Percentiles rank a stretch among this genome's conserved stretches.
phyloP scores from a whole-genome alignment of 2,113 vertebrate genomes.

The Catharus bicknelli region DNA sequence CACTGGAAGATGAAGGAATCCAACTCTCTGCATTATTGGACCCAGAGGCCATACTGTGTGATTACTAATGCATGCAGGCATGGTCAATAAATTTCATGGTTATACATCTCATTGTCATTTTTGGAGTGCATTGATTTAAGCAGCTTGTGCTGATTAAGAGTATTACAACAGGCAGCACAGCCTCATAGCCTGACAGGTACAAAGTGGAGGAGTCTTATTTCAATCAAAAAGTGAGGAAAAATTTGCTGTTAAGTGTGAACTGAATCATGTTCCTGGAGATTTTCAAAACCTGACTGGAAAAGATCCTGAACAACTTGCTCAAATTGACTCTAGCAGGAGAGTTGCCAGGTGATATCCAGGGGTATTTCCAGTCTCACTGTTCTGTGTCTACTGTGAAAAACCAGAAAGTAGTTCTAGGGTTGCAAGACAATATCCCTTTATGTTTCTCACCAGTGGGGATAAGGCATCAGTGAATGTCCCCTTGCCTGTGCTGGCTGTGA shows the following conservation, averaged over 20 bases:
- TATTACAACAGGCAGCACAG: neutral
- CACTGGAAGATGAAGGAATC: slow-evolving; percentile 31
- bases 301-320: neutral
- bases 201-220: neutral
- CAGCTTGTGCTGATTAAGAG: neutral
- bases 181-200: neutral
- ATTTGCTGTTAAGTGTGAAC: neutral
- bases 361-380: neutral
- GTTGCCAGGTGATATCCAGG: neutral
- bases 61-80: slow-evolving; percentile 50
- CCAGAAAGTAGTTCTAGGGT: neutral
- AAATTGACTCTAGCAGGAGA: neutral
- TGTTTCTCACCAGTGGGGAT: neutral
- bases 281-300: neutral
- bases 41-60: slow-evolving; percentile 41
- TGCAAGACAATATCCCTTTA: neutral
- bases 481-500: neutral
- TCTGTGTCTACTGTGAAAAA: neutral
- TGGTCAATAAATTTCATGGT: slow-evolving; percentile 38
- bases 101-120: slow-evolving; percentile 40
- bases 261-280: neutral
- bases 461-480: neutral
- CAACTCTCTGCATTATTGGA: slow-evolving; percentile 9
- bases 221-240: neutral
- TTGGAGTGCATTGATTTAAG: slow-evolving; percentile 33